Evolutionary conservation across 2,888 invertebrate genomes (phyloP), one percentile per base, ranked within the genome.

Genomic region (Eupithecia dodoneata): DNA sequence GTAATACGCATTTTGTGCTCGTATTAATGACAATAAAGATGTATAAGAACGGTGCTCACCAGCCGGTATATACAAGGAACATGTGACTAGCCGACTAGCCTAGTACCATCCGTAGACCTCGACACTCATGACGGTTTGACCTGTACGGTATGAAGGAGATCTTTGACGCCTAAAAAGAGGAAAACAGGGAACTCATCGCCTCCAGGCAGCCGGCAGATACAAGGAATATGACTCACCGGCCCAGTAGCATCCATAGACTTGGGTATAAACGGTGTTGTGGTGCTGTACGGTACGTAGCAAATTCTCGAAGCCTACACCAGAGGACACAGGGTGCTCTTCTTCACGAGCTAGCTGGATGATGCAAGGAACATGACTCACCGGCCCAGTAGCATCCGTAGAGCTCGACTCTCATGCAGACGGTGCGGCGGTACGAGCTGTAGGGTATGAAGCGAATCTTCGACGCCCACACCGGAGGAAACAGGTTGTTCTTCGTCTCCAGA

Each of bases 351-450:
- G 47, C 49, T 49, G 30, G 18, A 9, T 30, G 41, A 9, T 52
- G 4, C 6, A 41, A 42, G 4, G 5, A 44, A 49, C 0, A 9
- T 18, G 15, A 76, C 73, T 93, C 80, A 97, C 97, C 97, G 88
- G 96, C 97, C 97, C 98, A 98, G 67, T 95, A 95, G 89, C 98
- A 99, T 42, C 99, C 99, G 90, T 98, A 98, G 47, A 99, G 91
- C 90, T 99, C 99, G 52, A 98, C 97, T 79, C 99, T 94, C 97
- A 99, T 97, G 94, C 99, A 99, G 73, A 98, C 98, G 0, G 98
- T 98, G 79, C 98, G 96, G 6, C 96, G 96, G 87, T 97, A 97
- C 80, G 96, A 96, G 89, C 98, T 98, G 95, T 97, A 97, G 0
- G 99, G 99, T 76, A 98, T 95, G 91, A 99, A 97, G 71, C 98